phyloP scores from a whole-genome alignment of 2,888 invertebrate genomes.

The Eupeodes latifasciatus region DNA sequence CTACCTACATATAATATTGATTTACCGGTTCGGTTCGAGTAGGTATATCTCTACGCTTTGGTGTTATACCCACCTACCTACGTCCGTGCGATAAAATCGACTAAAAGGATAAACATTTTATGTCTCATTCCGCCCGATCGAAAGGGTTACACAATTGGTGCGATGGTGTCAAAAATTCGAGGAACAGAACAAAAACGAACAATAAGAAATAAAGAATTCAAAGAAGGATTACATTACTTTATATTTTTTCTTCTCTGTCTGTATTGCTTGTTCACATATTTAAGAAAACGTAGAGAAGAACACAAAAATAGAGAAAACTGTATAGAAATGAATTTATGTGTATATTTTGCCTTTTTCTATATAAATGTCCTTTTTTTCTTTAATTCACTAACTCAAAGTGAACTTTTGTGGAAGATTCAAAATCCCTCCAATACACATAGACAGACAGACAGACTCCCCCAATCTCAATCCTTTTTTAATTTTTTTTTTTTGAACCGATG shows the following conservation, averaged over 20 bases:
- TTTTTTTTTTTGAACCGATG: not conserved
- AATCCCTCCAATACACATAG: not conserved
- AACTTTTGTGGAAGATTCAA: slow-evolving; percentile 18
- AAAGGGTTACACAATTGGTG: slow-evolving; percentile 8
- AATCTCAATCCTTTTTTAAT: not conserved
- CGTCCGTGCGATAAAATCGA: slow-evolving; percentile 54
- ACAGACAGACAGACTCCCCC: not conserved
- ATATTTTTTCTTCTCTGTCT: not conserved
- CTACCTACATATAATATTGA: not conserved
- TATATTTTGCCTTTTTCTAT: slow-evolving; percentile 31
- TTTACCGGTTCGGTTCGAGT: slow-evolving; percentile 36
- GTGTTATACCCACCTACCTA: slow-evolving; percentile 11
- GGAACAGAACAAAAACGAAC: not conserved
- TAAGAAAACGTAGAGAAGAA: not conserved
- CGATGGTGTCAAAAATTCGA: slow-evolving; percentile 34
- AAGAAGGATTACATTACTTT: slow-evolving; percentile 46
- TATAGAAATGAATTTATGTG: slow-evolving; percentile 38
- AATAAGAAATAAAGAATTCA: slow-evolving; percentile 24
- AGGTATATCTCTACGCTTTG: slow-evolving; percentile 41
- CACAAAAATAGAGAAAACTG: slow-evolving; percentile 22
- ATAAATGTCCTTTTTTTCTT: slow-evolving; percentile 45
- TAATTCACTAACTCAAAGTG: slow-evolving; percentile 43
- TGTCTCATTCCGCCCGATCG: slow-evolving; percentile 19
- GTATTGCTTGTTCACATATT: not conserved
- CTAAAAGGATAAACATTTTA: slow-evolving; percentile 63